A percentile compares a stretch with the other conserved stretches of the same genome.
Conservation (phyloP, 92 coral and sea anemone species). For the Zoanthus sansibaricus region DNA sequence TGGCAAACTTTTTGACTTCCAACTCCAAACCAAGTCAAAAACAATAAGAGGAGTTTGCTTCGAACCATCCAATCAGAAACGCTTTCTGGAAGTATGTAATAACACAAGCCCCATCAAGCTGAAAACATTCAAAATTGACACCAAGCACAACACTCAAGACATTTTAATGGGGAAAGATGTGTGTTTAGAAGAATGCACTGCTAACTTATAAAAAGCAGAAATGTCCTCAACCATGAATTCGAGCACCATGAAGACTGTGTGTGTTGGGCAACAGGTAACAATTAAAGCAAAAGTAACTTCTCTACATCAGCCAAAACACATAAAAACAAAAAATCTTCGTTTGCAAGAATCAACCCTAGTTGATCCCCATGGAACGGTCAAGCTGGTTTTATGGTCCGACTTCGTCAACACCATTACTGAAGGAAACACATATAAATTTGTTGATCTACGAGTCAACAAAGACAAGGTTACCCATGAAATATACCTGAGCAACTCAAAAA, state of each 20-base stretch:
- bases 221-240: conserved; percentile 37
- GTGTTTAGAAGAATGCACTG: conserved; percentile 25
- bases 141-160: neutral
- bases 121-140: neutral
- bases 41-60: conserved; percentile 11
- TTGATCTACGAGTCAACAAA: neutral
- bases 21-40: neutral
- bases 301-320: conserved; percentile 18
- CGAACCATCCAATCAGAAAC: neutral
- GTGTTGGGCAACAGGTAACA: conserved; percentile 43
- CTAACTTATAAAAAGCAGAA: conserved; percentile 10
- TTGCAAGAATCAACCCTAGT: conserved; percentile 21
- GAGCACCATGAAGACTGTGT: conserved; percentile 15
- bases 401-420: conserved; percentile 27
- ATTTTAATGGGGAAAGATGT: conserved; percentile 35
- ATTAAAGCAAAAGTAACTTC: conserved; percentile 24
- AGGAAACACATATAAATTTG: neutral
- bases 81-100: neutral
- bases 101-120: neutral
- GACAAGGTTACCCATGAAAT: conserved; percentile 2
- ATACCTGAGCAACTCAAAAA: neutral
- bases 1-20: conserved; percentile 15
- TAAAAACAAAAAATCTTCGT: conserved; percentile 4
- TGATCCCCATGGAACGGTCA: conserved; percentile 43
- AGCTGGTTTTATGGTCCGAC: neutral